phyloP scores from a whole-genome alignment of 2,113 vertebrate genomes.

The Notothenia coriiceps region DNA sequence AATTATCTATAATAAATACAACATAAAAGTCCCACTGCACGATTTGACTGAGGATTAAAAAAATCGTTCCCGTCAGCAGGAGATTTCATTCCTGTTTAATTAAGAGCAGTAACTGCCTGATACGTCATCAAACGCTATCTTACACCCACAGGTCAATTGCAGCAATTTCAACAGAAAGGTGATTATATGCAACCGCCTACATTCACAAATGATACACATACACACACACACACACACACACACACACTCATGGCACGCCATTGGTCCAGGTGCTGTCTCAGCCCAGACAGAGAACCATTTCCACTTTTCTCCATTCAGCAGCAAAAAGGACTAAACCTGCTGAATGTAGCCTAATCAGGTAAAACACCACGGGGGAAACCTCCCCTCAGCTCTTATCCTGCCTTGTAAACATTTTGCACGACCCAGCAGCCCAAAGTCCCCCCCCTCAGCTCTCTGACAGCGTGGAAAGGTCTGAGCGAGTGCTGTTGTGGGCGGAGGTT shows the following conservation, averaged over 20 bases:
- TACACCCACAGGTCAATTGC: constrained; percentile 18
- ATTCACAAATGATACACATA: constrained; percentile 17
- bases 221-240: constrained; percentile 10
- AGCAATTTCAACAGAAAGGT: background rate
- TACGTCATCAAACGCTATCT: background rate
- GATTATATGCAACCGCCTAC: constrained; percentile 9
- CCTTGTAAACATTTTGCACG: constrained; percentile 42
- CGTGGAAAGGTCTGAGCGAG: constrained; percentile 1
- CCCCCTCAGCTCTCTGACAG: background rate
- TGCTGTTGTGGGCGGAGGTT: constrained; percentile 59
- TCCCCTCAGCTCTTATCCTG: constrained; percentile 43
- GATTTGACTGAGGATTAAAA: background rate
- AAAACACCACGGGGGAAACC: background rate
- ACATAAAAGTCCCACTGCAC: background rate
- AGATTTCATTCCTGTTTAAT: constrained; percentile 36
- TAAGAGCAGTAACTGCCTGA: background rate
- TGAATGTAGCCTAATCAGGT: constrained; percentile 33
- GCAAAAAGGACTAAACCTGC: constrained; percentile 41
- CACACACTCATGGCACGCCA: background rate
- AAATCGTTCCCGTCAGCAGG: constrained; percentile 2
- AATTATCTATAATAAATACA: background rate
- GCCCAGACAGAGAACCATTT: constrained; percentile 40
- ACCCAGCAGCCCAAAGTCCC: constrained; percentile 50
- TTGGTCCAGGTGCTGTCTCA: constrained; percentile 48
- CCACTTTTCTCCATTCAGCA: constrained; percentile 52